These are phyloP conservation scores for Aradophagus sp. DNA, from an alignment of 1,140 invertebrate species.

Conservation along the genomic window DNA sequence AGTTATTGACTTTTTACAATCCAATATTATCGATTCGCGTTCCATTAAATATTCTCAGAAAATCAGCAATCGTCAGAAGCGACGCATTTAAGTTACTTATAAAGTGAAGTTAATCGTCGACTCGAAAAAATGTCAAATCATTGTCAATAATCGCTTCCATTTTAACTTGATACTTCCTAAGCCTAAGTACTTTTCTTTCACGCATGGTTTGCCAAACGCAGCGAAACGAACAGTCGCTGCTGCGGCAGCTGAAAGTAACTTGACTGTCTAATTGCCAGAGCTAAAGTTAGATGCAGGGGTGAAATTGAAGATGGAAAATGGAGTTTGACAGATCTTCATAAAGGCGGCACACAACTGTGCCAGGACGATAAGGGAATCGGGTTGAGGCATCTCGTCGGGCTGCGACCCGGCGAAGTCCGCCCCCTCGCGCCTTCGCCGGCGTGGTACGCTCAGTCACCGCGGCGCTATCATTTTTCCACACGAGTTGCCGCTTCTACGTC, in stretches of 20 bases:
- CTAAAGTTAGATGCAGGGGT: constrained; percentile 26
- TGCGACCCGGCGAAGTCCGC: constrained; percentile 23
- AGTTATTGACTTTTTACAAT: too few relatives aligned
- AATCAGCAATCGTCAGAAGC: too few relatives aligned
- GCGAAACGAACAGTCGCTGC: too few relatives aligned
- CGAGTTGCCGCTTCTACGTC: constrained; percentile 64
- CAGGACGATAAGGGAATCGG: constrained; percentile 66
- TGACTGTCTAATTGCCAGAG: constrained; percentile 38
- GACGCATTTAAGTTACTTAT: too few relatives aligned
- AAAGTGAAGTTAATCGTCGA: too few relatives aligned
- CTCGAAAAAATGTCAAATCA: too few relatives aligned
- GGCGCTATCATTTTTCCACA: constrained; percentile 72
- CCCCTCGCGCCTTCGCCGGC: constrained; percentile 40
- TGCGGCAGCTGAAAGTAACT: too few relatives aligned
- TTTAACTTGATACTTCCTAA: too few relatives aligned
- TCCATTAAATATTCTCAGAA: too few relatives aligned
- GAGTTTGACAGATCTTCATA: constrained; percentile 72
- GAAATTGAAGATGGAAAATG: constrained; percentile 51
- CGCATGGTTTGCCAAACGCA: not conserved
- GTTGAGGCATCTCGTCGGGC: constrained; percentile 60
- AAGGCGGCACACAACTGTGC: constrained; percentile 68
- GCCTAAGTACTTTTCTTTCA: too few relatives aligned
- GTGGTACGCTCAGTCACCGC: constrained; percentile 60
- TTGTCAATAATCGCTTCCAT: too few relatives aligned
- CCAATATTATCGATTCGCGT: too few relatives aligned